Evolutionary conservation across 2,888 invertebrate genomes (phyloP), one percentile per base, ranked within the genome.

Genomic region (Epinotia demarniana): DNA sequence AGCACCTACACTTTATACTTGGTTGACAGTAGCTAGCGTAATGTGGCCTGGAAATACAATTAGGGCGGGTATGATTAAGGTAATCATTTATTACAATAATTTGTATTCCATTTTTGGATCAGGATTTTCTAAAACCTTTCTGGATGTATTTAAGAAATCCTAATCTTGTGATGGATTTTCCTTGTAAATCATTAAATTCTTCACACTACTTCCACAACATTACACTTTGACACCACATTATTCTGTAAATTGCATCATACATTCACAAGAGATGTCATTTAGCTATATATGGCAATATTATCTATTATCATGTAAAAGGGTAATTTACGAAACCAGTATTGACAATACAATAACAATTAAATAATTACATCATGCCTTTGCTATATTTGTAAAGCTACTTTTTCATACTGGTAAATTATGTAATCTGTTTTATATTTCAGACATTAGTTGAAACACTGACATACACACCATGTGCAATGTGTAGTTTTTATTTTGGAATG

Each of bases 1-100:
- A 23, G 98, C 97, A 0, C 98, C 98, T 16, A 97, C 97, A 6
- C 89, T 98, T 0, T 97, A 97, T 84, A 95, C 95, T 73, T 98
- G 98, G 98, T 92, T 98, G 64, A 96, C 96, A 85, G 88, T 97
- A 69, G 96, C 97, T n/a, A 96, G 95, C 80, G 94, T 95, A 70
- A 93, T 97, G 88, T 97, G 97, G 96, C 98, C 98, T 27, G 95
- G 95, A 67, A 95, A 94, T 77, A 95, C 96, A 75, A 84, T 98
- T 58, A 95, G 94, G 85, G 96, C 96, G 78, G 97, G 97, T 16
- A 84, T 97, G 13, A 95, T 95, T 58, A 98, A 98, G 95, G 97
- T 96, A 90, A 66, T 12, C 4, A 53, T 12, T 18, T 33, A 43
- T 43, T 18, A n/a, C 4, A 12, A n/a, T 33, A n/a, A 16, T 33